Evolutionary conservation across 2,113 vertebrate species (phyloP), one percentile per base, ranked within the genome.

Genomic region (Xiphophorus couchianus): DNA sequence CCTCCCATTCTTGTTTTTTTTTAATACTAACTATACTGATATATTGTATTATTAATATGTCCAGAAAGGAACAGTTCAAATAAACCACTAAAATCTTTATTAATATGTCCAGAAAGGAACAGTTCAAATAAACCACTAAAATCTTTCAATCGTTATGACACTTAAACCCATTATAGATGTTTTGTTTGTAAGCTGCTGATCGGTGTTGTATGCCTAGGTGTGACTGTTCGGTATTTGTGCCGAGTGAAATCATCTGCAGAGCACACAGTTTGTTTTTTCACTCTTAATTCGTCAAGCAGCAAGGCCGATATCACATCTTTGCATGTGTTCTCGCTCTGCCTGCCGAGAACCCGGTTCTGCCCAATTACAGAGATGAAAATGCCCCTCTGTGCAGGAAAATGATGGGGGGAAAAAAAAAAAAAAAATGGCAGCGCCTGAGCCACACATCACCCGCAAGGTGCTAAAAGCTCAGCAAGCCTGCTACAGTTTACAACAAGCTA

Each of bases 331-430:
- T 83, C 39, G 33, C 73, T 69, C 74, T 71, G 74, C 81, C 84
- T 73, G 86, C 66, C 14, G 71, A 75, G 64, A 12, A 39, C 75
- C 80, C 28, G 80, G 76, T 86, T 89, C 86, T 71, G 60, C 69
- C 76, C 90, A 90, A 90, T 89, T 92, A 92, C 84, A 54, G 74
- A 80, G 77, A 89, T 85, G 83, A 89, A 91, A 92, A 88, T 77
- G 81, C 81, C 90, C 77, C 85, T 85, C 78, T 64, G 66, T 69
- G 19, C 68, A 81, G 82, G 69, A 80, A 72, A 86, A 84, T 75
- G 82, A 84, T 42, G 31, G 35, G 35, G 35, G 35, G 10, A 30
- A 44, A 63, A 39, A 62, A 74, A 83, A 42, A 42, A 63, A 48
- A 61, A 19, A 51, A 44, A 58, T 31, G 51, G 72, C 83, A 74